Evolutionary conservation across 92 coral and sea anemone genomes (phyloP), one percentile per base, ranked within the genome.

Genomic region (Montipora capitata): DNA sequence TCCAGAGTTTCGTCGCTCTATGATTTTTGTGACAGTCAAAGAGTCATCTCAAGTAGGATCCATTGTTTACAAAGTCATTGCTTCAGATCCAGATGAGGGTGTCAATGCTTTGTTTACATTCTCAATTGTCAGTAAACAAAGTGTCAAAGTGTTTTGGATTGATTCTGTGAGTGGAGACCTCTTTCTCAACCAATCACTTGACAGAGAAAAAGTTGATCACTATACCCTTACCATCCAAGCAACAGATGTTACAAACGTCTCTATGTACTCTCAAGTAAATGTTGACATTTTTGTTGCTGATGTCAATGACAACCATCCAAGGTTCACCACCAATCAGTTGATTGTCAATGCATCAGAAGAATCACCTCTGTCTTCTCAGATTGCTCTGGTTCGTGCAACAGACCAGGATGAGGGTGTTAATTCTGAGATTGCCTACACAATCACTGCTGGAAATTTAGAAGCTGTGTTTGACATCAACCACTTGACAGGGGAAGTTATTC

Each of bases 391-490:
- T 15, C 89, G 70, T 63, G 99, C 99, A 20, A 87, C 92, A 5
- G 99, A 98, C 76, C 89, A 65, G 74, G 99, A 98, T 59, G 78
- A 67, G 39, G 96, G 98, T 42, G 91, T 84, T n/a, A 96, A 96
- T 89, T 91, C 95, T 51, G 95, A 87, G 43, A 80, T 98, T 70
- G 88, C 92, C 13, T 98, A 98, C 58, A 83, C 94, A n/a, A 96
- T 98, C 39, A 86, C 90, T 1, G 86, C 91, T 56, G 99, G 99
- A 40, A 98, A 98, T 78, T 87, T 91, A 14, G 99, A 94, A 40
- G 94, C 92, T 17, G 92, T 88, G 78, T 98, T 98, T 91, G 89
- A 89, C 48, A 87, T 98, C 11, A 77, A 98, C 68, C 97, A 88
- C 72, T 85, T 90, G 42, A 90, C 96, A 81, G 99, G 99, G 2